phyloP scores from a whole-genome alignment of 35 echinoderm and acorn worm genomes.

The Diadema setosum region DNA sequence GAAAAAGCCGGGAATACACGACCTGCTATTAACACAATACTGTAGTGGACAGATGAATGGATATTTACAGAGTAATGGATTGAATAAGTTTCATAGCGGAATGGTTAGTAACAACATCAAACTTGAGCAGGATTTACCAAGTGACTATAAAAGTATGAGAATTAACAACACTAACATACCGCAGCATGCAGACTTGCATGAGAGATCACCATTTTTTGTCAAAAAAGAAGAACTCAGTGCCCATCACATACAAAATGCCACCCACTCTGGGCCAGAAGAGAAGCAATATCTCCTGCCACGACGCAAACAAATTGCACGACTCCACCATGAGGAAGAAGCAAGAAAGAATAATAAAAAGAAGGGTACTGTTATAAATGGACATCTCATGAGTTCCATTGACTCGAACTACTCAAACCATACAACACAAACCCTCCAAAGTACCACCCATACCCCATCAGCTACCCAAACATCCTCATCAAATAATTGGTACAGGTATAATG shows the following conservation, averaged over 20 bases:
- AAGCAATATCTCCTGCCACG: slow-evolving; percentile 7
- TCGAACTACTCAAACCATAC: too few relatives aligned
- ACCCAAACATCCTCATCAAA: too few relatives aligned
- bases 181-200: neutral
- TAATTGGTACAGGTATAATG: neutral
- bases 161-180: neutral
- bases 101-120: neutral
- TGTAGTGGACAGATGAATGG: slow-evolving; percentile 1
- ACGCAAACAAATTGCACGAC: slow-evolving; percentile 1
- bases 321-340: neutral
- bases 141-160: neutral
- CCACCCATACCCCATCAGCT: too few relatives aligned
- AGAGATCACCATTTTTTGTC: neutral
- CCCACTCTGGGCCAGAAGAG: neutral
- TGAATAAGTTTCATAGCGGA: neutral
- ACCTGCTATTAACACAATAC: neutral
- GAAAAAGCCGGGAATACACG: neutral
- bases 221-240: neutral
- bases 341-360: slow-evolving; percentile 2
- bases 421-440: too few relatives aligned
- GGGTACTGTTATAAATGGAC: too few relatives aligned
- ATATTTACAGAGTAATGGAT: neutral
- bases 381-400: too few relatives aligned
- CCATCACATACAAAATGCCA: neutral
- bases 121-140: neutral